Evolutionary conservation across 2,888 invertebrate species (phyloP).

Genomic region (Busseola fusca): DNA sequence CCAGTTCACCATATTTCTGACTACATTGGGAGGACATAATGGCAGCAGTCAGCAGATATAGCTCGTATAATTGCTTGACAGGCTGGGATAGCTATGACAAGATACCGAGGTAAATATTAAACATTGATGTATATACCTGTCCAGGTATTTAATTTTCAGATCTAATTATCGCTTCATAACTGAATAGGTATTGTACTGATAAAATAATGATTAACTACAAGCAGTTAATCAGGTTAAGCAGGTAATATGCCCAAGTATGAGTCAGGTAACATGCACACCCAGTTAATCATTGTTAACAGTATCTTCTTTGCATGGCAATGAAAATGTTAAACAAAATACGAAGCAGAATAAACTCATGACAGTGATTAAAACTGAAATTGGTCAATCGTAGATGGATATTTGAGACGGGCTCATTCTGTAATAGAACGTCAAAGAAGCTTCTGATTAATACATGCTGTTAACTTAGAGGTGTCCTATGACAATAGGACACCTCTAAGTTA

Average conservation of each 20-base stretch:
- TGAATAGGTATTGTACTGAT: neutral
- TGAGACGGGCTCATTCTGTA: neutral
- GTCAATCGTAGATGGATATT: neutral
- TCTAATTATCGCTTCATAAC: neutral
- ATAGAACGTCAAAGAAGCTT: neutral
- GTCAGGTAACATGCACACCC: too few relatives aligned
- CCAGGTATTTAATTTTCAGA: neutral
- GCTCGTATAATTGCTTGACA: conserved; percentile 96
- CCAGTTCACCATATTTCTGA: conserved; percentile 1
- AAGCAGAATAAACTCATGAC: neutral
- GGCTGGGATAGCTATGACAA: conserved; percentile 97
- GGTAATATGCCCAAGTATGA: too few relatives aligned
- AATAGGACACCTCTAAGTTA: too few relatives aligned
- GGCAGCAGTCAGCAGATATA: conserved; percentile 94
- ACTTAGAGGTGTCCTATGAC: too few relatives aligned
- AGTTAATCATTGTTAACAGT: neutral
- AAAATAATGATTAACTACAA: neutral
- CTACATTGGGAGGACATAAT: conserved; percentile 72
- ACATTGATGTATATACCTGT: neutral
- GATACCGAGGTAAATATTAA: conserved; percentile 93
- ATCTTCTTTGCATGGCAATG: neutral
- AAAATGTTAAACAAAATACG: neutral
- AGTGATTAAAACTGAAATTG: neutral
- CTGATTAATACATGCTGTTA: neutral
- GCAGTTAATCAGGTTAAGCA: too few relatives aligned